These are phyloP conservation scores for Syngnathus typhle DNA, from an alignment of 2,113 vertebrate genomes.

Conservation along the genomic window DNA sequence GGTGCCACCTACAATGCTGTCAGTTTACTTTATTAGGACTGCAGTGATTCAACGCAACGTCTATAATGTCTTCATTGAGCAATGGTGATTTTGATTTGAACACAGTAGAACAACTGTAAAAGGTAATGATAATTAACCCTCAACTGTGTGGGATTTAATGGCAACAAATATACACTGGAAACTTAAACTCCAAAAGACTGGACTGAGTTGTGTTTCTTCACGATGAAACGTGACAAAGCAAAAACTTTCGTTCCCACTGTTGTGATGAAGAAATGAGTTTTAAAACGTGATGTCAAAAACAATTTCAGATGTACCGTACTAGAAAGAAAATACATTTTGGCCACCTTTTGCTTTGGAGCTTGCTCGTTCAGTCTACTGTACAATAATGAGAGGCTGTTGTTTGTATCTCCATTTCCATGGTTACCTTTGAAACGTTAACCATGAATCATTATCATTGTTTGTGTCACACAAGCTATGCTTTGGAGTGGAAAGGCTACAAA, in stretches of 20 bases:
- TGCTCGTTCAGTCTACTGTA: not conserved
- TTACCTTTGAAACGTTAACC: conserved; percentile 11
- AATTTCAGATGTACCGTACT: not conserved
- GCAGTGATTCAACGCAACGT: conserved; percentile 3
- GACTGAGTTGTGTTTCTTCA: conserved; percentile 40
- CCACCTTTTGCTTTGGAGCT: not conserved
- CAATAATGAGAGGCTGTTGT: conserved; percentile 4
- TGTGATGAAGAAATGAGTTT: not conserved
- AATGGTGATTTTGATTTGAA: conserved; percentile 48
- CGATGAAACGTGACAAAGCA: conserved; percentile 26
- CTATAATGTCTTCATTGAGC: conserved; percentile 52
- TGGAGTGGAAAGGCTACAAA: conserved; percentile 29
- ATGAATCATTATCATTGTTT: conserved; percentile 47
- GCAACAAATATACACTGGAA: conserved; percentile 34
- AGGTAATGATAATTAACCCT: conserved; percentile 47
- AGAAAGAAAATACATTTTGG: not conserved
- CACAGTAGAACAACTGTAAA: conserved; percentile 55
- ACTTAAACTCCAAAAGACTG: conserved; percentile 17
- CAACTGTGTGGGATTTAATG: conserved; percentile 20
- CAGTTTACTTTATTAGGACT: conserved; percentile 11
- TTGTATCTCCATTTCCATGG: conserved; percentile 44
- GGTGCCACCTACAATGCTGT: conserved; percentile 37
- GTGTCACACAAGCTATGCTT: conserved; percentile 16
- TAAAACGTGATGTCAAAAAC: not conserved
- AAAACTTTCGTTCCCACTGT: not conserved